Percentiles rank a stretch among this genome's conserved stretches.
These are phyloP conservation scores for Enteromius fasciolatus DNA, from an alignment of 2,797 vertebrate genomes.

Conservation along the genomic window DNA sequence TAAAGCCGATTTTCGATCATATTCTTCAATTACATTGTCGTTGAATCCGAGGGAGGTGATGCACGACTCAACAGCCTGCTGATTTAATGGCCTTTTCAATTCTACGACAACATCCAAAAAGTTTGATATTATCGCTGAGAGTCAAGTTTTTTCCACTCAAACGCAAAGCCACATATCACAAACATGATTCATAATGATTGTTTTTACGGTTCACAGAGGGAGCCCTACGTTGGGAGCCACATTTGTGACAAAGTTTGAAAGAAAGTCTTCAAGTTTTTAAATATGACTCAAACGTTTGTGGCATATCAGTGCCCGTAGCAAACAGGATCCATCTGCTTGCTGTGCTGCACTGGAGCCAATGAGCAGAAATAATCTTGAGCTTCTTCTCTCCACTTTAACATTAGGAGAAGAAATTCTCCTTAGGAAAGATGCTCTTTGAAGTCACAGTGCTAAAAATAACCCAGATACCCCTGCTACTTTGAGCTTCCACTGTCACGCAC, in stretches of 20 bases:
- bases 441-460: slow-evolving; percentile 42
- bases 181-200: background rate
- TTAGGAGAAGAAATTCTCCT: slow-evolving; percentile 56
- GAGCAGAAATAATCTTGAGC: slow-evolving; percentile 62
- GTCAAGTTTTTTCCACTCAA: background rate
- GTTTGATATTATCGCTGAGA: background rate
- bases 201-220: background rate
- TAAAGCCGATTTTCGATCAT: background rate
- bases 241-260: background rate
- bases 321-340: slow-evolving; percentile 46
- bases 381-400: slow-evolving; percentile 45
- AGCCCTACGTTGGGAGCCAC: background rate
- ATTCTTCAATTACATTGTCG: background rate
- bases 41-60: background rate
- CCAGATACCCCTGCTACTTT: slow-evolving; percentile 14
- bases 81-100: background rate
- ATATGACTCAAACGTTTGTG: background rate
- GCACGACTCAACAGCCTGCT: background rate
- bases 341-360: slow-evolving; percentile 68
- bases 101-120: background rate
- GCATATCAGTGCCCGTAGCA: slow-evolving; percentile 32
- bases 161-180: background rate
- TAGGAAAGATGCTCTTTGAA: slow-evolving; percentile 56
- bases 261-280: background rate
- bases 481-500: slow-evolving; percentile 23